phyloP scores from a whole-genome alignment of 1,140 invertebrate species.

The Semibalanus balanoides region DNA sequence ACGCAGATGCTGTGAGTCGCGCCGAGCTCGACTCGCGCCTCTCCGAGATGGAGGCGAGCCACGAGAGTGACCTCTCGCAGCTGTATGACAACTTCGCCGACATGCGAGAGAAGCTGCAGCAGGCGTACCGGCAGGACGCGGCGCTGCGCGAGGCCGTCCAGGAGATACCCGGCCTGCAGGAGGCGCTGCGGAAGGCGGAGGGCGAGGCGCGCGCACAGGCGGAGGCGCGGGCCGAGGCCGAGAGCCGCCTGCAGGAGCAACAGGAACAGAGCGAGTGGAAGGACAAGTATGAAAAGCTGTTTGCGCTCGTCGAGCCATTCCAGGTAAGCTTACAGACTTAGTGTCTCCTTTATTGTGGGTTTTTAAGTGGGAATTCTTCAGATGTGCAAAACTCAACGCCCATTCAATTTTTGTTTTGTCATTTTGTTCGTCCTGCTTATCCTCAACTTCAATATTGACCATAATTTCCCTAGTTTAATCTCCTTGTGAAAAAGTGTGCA shows the following conservation, averaged over 20 bases:
- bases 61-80: neutral
- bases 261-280: conserved; percentile 8
- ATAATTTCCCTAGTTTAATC: no score
- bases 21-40: neutral
- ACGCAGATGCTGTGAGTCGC: neutral
- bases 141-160: neutral
- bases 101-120: neutral
- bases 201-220: neutral
- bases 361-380: no score
- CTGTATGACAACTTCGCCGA: neutral
- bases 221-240: neutral
- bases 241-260: neutral
- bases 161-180: neutral
- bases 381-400: no score
- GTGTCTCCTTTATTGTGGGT: no score
- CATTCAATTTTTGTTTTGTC: no score
- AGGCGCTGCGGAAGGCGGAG: neutral
- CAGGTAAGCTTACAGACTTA: conserved; percentile 10
- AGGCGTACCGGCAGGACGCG: neutral
- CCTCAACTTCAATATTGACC: no score
- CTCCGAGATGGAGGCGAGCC: neutral
- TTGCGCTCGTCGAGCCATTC: conserved; percentile 9
- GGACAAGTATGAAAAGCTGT: conserved; percentile 10
- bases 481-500: no score
- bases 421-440: no score